These are phyloP conservation scores for Mergus octosetaceus DNA, from an alignment of 2,797 vertebrate species.

Conservation along the genomic window DNA sequence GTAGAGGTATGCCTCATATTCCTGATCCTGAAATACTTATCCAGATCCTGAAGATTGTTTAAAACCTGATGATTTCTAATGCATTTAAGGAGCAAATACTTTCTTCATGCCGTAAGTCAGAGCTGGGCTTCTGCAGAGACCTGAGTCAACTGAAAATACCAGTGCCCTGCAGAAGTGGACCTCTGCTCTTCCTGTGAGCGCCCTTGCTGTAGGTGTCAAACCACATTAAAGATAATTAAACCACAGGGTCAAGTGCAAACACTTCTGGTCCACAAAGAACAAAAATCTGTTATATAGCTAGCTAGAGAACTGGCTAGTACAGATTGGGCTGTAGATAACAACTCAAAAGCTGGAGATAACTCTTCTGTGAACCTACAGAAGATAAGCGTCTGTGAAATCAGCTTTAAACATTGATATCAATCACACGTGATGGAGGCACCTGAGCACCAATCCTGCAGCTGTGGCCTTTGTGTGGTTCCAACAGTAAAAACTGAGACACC, in stretches of 20 bases:
- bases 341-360: not conserved
- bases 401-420: not conserved
- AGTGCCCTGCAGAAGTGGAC: accelerated
- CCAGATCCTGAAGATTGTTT: not conserved
- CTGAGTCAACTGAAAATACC: not conserved
- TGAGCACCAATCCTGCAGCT: not conserved
- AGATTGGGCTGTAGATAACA: not conserved
- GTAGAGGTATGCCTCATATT: not conserved
- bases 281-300: accelerated
- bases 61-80: not conserved
- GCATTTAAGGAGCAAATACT: not conserved
- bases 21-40: not conserved
- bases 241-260: not conserved
- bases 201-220: not conserved
- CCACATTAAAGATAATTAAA: not conserved
- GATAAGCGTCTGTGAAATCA: not conserved
- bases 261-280: not conserved
- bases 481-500: not conserved
- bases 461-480: not conserved
- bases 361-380: accelerated
- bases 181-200: not conserved
- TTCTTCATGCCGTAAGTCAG: not conserved
- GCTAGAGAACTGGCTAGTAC: not conserved
- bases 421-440: not conserved
- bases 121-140: not conserved